Conservation (phyloP, 64 coral and sea anemone genomes). For the Porites australiensis region DNA sequence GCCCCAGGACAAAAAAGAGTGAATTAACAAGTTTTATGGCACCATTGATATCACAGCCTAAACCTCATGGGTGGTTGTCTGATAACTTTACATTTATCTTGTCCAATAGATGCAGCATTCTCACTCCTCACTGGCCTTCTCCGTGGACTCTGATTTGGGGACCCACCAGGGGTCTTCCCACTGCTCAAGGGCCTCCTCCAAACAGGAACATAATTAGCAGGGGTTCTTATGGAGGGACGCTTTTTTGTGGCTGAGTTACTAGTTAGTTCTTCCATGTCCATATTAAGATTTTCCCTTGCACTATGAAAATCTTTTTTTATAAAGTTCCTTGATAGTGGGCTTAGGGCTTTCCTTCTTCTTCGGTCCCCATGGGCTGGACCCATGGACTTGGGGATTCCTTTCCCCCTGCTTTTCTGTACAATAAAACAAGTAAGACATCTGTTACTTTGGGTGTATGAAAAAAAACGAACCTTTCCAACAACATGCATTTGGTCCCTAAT, state of each 20-base stretch:
- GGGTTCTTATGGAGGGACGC: not conserved
- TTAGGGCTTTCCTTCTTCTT: conserved; percentile 40
- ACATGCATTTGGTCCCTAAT: no score
- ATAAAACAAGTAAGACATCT: conserved; percentile 42
- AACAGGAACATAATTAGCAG: conserved; percentile 47
- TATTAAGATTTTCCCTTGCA: conserved; percentile 33
- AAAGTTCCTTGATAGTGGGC: conserved; percentile 46
- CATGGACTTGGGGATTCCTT: conserved; percentile 19
- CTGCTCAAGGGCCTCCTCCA: conserved; percentile 25
- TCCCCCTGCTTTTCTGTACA: conserved; percentile 53
- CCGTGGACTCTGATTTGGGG: conserved; percentile 28
- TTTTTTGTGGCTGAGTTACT: conserved; percentile 30
- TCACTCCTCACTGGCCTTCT: not conserved
- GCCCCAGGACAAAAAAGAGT: no score
- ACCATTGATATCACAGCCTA: not conserved
- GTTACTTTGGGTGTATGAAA: not conserved
- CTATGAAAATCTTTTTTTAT: conserved; percentile 52
- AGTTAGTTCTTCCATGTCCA: conserved; percentile 33
- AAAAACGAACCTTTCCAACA: no score
- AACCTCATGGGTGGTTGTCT: conserved; percentile 47
- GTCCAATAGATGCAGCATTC: not conserved
- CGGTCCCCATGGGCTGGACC: conserved; percentile 14
- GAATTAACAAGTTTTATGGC: no score
- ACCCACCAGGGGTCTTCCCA: conserved; percentile 22
- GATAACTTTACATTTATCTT: conserved; percentile 11